These are phyloP conservation scores for Allacma fusca DNA, from an alignment of 2,888 invertebrate genomes.

Conservation along the genomic window DNA sequence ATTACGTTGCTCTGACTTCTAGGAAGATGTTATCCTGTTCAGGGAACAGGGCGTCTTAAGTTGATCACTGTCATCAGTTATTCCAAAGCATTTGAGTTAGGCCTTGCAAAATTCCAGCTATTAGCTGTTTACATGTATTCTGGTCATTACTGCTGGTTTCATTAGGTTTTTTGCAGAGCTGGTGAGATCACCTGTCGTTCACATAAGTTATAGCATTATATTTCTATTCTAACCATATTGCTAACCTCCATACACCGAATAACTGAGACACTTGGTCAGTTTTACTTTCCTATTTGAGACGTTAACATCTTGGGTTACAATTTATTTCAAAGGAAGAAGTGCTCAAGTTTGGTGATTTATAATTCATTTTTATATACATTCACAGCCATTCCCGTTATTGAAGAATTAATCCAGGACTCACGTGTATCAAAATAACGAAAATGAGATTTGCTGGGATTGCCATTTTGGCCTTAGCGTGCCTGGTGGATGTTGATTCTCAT, in stretches of 20 bases:
- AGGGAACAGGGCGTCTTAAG: not conserved
- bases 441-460: not conserved
- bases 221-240: not conserved
- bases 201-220: not conserved
- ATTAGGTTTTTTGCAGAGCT: not conserved
- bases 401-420: not conserved
- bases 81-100: not conserved
- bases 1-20: not conserved
- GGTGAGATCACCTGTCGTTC: slow-evolving; percentile 1
- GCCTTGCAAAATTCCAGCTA: not conserved
- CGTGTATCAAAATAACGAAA: not conserved
- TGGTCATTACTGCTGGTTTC: not conserved
- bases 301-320: not conserved
- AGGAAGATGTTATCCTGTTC: not conserved
- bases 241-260: not conserved
- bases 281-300: not conserved
- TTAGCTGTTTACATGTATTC: not conserved
- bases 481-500: not conserved
- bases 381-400: not conserved
- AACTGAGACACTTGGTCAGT: not conserved
- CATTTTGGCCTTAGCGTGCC: not conserved
- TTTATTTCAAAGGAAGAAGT: not conserved
- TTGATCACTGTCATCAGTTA: not conserved
- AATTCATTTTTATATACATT: not conserved
- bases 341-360: not conserved